Evolutionary conservation across 2,113 vertebrate genomes (phyloP).

Genomic region (Rhea pennata): DNA sequence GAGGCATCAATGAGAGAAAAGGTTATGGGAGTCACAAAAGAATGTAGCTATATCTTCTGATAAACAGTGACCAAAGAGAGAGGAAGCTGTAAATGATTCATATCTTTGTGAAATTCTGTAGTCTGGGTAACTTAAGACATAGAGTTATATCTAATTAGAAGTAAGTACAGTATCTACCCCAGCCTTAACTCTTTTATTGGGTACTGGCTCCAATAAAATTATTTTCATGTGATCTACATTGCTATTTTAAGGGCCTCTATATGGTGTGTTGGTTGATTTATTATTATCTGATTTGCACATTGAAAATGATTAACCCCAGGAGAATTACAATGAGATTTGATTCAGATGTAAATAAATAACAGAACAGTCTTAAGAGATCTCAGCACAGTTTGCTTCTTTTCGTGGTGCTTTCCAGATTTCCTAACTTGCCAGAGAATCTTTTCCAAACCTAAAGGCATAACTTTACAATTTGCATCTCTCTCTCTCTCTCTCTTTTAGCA

Average conservation of each 20-base stretch:
- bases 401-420: neutral
- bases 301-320: constrained; percentile 40
- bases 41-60: constrained; percentile 48
- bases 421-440: constrained; percentile 15
- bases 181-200: constrained; percentile 12
- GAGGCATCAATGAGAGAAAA: neutral
- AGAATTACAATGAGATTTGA: constrained; percentile 43
- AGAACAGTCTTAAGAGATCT: constrained; percentile 39
- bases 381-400: constrained; percentile 32
- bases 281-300: constrained; percentile 67
- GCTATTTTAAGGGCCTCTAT: constrained; percentile 45
- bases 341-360: constrained; percentile 65
- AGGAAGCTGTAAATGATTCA: constrained; percentile 54
- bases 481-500: neutral
- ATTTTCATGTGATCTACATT: constrained; percentile 34
- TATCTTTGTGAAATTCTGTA: constrained; percentile 35
- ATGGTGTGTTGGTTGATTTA: constrained; percentile 51
- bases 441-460: constrained; percentile 6
- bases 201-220: constrained; percentile 29
- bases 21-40: constrained; percentile 8
- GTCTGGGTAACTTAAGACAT: constrained; percentile 27
- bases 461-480: neutral
- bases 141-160: constrained; percentile 37
- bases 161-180: neutral
- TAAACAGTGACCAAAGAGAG: constrained; percentile 21